These are phyloP conservation scores for Tetramorium parvispinum DNA, from an alignment of 1,140 invertebrate genomes.

Conservation along the genomic window DNA sequence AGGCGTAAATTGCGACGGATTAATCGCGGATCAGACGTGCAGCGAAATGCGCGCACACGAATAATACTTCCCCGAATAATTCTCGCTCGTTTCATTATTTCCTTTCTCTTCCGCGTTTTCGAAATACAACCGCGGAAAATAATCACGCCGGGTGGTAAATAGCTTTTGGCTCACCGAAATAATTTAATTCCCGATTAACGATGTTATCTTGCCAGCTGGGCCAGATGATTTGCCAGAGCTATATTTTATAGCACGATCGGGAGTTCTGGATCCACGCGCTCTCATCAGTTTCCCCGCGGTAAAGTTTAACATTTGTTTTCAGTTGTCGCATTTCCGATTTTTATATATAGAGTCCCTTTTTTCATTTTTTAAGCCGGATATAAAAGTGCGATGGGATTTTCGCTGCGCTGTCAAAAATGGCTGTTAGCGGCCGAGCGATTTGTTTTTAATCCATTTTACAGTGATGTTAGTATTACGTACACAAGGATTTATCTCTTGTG, in stretches of 20 bases:
- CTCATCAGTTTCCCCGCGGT: background rate
- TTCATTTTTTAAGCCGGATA: slow-evolving; percentile 50
- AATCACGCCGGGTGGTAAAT: slow-evolving; percentile 36
- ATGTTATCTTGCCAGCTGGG: slow-evolving; percentile 20
- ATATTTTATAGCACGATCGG: background rate
- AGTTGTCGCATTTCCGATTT: slow-evolving; percentile 20
- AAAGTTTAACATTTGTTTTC: slow-evolving; percentile 15
- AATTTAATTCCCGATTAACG: slow-evolving; percentile 60
- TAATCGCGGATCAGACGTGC: slow-evolving; percentile 56
- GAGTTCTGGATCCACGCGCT: background rate
- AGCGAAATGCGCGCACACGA: slow-evolving; percentile 40
- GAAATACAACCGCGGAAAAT: slow-evolving; percentile 20
- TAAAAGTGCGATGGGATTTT: slow-evolving; percentile 41
- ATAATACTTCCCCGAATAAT: slow-evolving; percentile 50
- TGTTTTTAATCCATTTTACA: slow-evolving; percentile 16
- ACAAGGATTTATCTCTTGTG: background rate
- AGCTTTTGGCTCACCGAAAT: slow-evolving; percentile 14
- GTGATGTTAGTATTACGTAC: background rate
- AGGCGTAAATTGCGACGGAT: slow-evolving; percentile 64
- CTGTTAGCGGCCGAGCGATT: slow-evolving; percentile 3
- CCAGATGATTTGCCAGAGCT: background rate
- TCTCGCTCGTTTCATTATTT: slow-evolving; percentile 51
- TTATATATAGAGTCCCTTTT: background rate
- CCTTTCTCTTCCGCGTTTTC: background rate
- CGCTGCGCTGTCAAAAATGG: background rate